Percentiles rank a stretch among this genome's conserved stretches.
phyloP scores from a whole-genome alignment of 2,797 vertebrate genomes.

The Ctenopoma multispine region DNA sequence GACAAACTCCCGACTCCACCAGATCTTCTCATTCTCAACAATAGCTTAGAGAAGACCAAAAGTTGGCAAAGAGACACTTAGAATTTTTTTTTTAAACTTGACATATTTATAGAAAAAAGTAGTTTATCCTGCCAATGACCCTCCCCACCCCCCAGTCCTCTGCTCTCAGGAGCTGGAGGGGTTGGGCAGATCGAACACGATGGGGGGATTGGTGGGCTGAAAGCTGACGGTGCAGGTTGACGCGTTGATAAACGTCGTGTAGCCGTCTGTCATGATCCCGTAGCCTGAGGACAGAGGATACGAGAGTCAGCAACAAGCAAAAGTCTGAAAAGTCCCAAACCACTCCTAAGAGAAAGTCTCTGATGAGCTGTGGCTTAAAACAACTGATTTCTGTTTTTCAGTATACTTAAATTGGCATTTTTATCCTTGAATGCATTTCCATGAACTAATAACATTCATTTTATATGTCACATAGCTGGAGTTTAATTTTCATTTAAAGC shows the following conservation, averaged over 20 bases:
- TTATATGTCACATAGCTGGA: neutral
- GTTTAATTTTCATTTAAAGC: neutral
- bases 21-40: constrained; percentile 77
- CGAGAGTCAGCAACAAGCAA: neutral
- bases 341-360: no score
- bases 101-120: constrained; percentile 85
- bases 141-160: constrained; percentile 43
- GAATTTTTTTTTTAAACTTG: constrained; percentile 72
- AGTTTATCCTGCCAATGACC: constrained; percentile 61
- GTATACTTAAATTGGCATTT: neutral
- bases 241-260: constrained; percentile 96
- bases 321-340: neutral
- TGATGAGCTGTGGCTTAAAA: neutral
- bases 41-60: constrained; percentile 86
- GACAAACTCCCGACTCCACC: neutral
- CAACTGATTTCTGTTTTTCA: neutral
- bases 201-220: constrained; percentile 97
- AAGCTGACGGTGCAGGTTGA: constrained; percentile 98
- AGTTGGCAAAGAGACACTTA: constrained; percentile 86
- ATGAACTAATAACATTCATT: neutral
- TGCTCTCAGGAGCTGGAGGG: constrained; percentile 93
- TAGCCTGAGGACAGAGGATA: constrained; percentile 87
- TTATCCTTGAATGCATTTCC: neutral
- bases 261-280: constrained; percentile 97
- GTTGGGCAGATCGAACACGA: constrained; percentile 98